These are phyloP conservation scores for Patiria pectinifera DNA, from an alignment of 53 echinoderm and acorn worm species.

Conservation along the genomic window DNA sequence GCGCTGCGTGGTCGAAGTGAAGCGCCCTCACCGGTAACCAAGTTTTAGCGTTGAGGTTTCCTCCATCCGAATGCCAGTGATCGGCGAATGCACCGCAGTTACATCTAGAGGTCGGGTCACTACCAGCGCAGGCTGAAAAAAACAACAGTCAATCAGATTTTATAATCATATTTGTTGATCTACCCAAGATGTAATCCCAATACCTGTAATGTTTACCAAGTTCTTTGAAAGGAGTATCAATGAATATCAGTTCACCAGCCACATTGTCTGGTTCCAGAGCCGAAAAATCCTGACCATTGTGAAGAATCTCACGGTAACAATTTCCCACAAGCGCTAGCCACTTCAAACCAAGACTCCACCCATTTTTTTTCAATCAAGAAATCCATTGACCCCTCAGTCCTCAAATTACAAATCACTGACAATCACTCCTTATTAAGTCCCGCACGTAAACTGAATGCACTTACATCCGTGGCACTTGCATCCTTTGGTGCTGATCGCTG, in stretches of 20 bases:
- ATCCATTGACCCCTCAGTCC: not conserved
- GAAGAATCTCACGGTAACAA: too few relatives aligned
- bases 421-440: not conserved
- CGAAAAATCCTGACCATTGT: too few relatives aligned
- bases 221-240: too few relatives aligned
- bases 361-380: not conserved
- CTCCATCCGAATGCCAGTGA: conserved; percentile 33
- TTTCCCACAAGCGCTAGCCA: too few relatives aligned
- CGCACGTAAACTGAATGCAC: too few relatives aligned
- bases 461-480: conserved; percentile 41
- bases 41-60: conserved; percentile 29
- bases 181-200: too few relatives aligned
- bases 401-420: not conserved
- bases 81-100: conserved; percentile 62
- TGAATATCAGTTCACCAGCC: too few relatives aligned
- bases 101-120: conserved; percentile 22
- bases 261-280: too few relatives aligned
- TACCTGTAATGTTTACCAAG: too few relatives aligned
- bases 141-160: not conserved
- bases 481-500: too few relatives aligned
- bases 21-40: conserved; percentile 69
- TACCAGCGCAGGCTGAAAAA: conserved; percentile 51
- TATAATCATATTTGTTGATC: too few relatives aligned
- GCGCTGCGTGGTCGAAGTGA: conserved; percentile 61
- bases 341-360: too few relatives aligned